Evolutionary conservation across 2,888 invertebrate genomes (phyloP).

Genomic region (Parnassius orleans): DNA sequence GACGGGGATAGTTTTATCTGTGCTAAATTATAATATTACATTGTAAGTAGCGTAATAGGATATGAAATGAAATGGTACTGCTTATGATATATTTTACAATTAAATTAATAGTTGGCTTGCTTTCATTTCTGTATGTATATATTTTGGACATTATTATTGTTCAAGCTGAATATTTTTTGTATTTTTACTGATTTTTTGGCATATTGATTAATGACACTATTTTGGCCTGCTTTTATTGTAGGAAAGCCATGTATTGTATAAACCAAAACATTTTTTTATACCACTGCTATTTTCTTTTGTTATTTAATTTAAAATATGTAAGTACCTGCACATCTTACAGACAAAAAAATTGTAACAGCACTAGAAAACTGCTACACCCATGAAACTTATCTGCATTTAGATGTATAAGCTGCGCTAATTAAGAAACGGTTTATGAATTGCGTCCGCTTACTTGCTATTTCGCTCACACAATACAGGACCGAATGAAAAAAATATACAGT

Average conservation of each 20-base stretch:
- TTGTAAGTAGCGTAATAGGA: slow-evolving; percentile 53
- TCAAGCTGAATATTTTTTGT: slow-evolving; percentile 1
- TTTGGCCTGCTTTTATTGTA: slow-evolving; percentile 6
- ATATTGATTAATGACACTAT: slow-evolving; percentile 1
- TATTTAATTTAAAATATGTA: neutral
- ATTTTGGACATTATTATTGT: slow-evolving; percentile 9
- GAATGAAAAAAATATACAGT: no score
- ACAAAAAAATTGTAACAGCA: no score
- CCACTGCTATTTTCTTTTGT: slow-evolving; percentile 10
- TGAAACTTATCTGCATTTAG: no score
- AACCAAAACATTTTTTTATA: slow-evolving; percentile 9
- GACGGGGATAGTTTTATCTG: slow-evolving; percentile 31
- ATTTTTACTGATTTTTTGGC: slow-evolving; percentile 2
- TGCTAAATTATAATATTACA: slow-evolving; percentile 37
- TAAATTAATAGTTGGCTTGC: slow-evolving; percentile 43
- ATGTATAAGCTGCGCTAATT: no score
- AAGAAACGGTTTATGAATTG: no score
- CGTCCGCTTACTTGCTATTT: no score
- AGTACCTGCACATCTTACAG: no score
- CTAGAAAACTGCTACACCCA: no score
- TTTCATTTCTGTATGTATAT: slow-evolving; percentile 20
- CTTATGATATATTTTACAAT: slow-evolving; percentile 39
- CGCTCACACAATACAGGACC: no score
- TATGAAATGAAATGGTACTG: slow-evolving; percentile 47
- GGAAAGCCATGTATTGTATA: slow-evolving; percentile 3